A percentile compares a stretch with the other conserved stretches of the same genome.
phyloP scores from a whole-genome alignment of 1,140 invertebrate genomes.

The Metaphire vulgaris region DNA sequence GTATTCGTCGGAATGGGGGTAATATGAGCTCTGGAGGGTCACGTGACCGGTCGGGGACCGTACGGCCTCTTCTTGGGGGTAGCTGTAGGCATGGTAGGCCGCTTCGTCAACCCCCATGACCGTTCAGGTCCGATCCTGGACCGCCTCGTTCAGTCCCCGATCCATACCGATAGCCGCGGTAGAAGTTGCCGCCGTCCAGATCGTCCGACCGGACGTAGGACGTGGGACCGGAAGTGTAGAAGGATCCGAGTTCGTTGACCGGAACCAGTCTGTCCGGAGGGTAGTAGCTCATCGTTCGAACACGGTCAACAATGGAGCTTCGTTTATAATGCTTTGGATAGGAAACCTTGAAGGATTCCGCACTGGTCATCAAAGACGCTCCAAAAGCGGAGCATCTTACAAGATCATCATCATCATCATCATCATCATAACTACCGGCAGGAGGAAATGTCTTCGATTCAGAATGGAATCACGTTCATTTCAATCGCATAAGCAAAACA shows the following conservation, averaged over 20 bases:
- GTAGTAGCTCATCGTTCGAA: constrained; percentile 2
- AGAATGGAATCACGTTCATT: too few species aligned
- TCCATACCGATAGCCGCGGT: background rate
- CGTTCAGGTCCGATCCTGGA: background rate
- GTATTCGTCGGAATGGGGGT: background rate
- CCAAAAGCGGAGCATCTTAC: too few species aligned
- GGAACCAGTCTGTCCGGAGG: background rate
- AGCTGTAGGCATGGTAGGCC: background rate
- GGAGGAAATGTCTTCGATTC: too few species aligned
- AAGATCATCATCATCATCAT: too few species aligned
- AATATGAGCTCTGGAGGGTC: background rate
- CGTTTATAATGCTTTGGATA: too few species aligned
- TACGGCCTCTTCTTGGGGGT: background rate
- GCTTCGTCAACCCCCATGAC: background rate
- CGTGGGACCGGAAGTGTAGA: background rate
- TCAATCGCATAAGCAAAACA: too few species aligned
- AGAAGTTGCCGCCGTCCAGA: background rate
- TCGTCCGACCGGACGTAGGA: background rate
- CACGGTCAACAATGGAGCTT: too few species aligned
- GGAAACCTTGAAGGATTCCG: too few species aligned
- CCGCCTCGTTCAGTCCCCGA: background rate
- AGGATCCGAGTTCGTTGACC: background rate
- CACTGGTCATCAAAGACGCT: too few species aligned
- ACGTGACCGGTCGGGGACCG: background rate
- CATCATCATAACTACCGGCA: too few species aligned